phyloP scores from a whole-genome alignment of 1,140 invertebrate genomes.

The Musca vetustissima region DNA sequence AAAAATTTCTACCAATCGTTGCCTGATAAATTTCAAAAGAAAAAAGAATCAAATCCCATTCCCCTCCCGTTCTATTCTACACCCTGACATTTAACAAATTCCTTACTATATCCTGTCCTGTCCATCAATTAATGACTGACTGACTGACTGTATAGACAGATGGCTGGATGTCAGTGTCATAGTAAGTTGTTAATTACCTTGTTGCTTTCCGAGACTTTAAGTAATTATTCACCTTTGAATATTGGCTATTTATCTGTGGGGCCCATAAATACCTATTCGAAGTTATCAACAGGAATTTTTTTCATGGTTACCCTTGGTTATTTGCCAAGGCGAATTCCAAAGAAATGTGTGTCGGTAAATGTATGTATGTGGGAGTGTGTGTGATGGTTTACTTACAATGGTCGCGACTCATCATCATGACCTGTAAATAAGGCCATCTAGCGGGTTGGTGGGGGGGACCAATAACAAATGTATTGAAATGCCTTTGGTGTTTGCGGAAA shows the following conservation, averaged over 20 bases:
- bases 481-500: not conserved
- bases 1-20: too few relatives aligned
- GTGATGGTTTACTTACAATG: not conserved
- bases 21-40: too few relatives aligned
- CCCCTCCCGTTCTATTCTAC: too few relatives aligned
- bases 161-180: not conserved
- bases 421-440: not conserved
- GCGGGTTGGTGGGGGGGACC: not conserved
- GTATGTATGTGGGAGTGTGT: not conserved
- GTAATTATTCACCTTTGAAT: slow-evolving; percentile 23
- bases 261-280: not conserved
- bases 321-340: slow-evolving; percentile 11
- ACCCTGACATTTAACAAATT: too few relatives aligned
- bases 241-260: slow-evolving; percentile 15
- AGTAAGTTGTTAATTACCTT: slow-evolving; percentile 19
- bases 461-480: slow-evolving; percentile 13
- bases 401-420: too few relatives aligned
- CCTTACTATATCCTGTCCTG: too few relatives aligned
- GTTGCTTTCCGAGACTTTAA: slow-evolving; percentile 7
- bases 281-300: slow-evolving; percentile 11
- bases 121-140: too few relatives aligned
- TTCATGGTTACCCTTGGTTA: slow-evolving; percentile 17
- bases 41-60: too few relatives aligned
- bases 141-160: too few relatives aligned
- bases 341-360: not conserved